A percentile compares a stretch with the other conserved stretches of the same genome.
Evolutionary conservation across 2,113 vertebrate species (phyloP).

Genomic region (Grammatotria lemairii): DNA sequence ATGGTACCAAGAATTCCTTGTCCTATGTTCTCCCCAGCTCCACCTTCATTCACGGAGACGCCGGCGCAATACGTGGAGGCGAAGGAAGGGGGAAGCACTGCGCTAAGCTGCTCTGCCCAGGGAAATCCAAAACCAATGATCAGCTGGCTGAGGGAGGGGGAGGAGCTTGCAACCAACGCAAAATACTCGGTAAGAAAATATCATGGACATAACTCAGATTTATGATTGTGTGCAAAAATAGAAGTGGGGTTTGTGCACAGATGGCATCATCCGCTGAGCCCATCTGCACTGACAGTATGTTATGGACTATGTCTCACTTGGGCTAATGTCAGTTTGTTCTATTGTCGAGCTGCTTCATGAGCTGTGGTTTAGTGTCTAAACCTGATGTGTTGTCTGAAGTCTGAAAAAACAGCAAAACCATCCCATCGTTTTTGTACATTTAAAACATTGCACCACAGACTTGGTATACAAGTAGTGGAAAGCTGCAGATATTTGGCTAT

Average conservation of each 20-base stretch:
- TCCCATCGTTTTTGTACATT: not conserved
- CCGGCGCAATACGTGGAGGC: conserved; percentile 96
- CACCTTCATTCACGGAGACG: conserved; percentile 92
- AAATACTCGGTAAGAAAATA: conserved; percentile 85
- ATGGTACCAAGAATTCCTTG: not conserved
- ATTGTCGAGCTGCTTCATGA: not conserved
- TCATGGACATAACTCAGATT: not conserved
- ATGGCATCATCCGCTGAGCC: conserved; percentile 31
- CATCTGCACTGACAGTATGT: conserved; percentile 35
- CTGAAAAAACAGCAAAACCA: not conserved
- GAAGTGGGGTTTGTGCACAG: conserved; percentile 20
- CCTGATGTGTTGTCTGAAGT: not conserved
- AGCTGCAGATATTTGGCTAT: not conserved
- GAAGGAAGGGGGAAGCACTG: conserved; percentile 89
- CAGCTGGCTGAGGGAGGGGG: conserved; percentile 92
- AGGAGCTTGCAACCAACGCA: conserved; percentile 77
- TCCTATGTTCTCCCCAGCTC: conserved; percentile 73
- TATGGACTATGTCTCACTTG: not conserved
- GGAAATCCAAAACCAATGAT: conserved; percentile 96
- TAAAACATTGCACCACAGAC: not conserved
- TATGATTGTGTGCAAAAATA: conserved; percentile 10
- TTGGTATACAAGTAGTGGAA: not conserved
- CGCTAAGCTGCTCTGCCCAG: conserved; percentile 89
- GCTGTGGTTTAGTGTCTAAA: not conserved
- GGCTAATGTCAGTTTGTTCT: not conserved